These are phyloP conservation scores for Norana najaformis DNA, from an alignment of 2,888 invertebrate species.

Conservation along the genomic window DNA sequence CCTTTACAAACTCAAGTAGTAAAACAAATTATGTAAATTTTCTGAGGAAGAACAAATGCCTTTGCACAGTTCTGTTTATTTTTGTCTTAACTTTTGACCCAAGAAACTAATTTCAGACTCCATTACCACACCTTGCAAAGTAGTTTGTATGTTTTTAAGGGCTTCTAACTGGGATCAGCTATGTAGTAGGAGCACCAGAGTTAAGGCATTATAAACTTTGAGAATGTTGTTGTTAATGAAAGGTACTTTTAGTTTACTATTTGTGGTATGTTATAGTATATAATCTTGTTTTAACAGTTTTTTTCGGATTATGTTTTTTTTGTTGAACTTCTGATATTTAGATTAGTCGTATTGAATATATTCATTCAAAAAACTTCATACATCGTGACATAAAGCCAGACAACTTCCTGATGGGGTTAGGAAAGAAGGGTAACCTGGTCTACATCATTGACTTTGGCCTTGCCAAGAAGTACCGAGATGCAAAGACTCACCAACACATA, in stretches of 20 bases:
- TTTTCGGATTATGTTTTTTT: constrained; percentile 41
- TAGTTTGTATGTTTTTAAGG: not conserved
- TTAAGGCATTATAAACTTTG: not conserved
- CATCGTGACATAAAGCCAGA: constrained; percentile 82
- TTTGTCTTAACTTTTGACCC: too few species aligned
- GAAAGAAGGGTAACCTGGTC: constrained; percentile 63
- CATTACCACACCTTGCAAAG: too few species aligned
- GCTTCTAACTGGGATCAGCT: not conserved
- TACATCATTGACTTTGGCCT: constrained; percentile 92
- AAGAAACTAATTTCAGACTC: too few species aligned
- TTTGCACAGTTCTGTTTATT: not conserved
- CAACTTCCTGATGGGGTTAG: constrained; percentile 67
- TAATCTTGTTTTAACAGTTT: not conserved
- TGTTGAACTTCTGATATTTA: constrained; percentile 42
- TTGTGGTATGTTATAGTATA: not conserved
- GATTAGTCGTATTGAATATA: constrained; percentile 87
- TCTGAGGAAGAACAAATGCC: not conserved
- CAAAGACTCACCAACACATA: constrained; percentile 73
- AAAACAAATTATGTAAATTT: too few species aligned
- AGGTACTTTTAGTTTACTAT: not conserved
- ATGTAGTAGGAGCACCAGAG: not conserved
- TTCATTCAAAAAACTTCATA: constrained; percentile 98
- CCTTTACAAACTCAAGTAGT: too few species aligned
- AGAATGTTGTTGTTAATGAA: not conserved
- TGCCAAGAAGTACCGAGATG: constrained; percentile 97